Conservation (phyloP, 2,113 vertebrate species). For the Bucco capensis region DNA sequence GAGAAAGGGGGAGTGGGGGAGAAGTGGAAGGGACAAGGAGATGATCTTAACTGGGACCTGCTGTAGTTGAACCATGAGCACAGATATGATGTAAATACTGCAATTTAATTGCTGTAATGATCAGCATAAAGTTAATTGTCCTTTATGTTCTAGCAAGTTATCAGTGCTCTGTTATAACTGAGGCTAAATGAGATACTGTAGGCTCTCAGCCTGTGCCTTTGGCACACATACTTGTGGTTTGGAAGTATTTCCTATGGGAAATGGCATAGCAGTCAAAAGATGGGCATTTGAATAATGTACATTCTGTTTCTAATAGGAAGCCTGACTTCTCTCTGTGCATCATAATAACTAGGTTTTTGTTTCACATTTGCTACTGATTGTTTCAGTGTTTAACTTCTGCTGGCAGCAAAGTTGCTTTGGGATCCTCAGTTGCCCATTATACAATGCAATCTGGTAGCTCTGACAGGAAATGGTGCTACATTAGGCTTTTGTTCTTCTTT, state of each 20-base stretch:
- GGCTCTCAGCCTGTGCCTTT: slow-evolving; percentile 48
- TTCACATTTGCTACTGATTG: slow-evolving; percentile 1
- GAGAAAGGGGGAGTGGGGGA: background rate
- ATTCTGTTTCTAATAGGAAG: slow-evolving; percentile 30
- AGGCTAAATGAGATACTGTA: slow-evolving; percentile 53
- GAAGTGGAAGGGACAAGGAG: background rate
- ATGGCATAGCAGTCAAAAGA: background rate
- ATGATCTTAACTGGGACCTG: slow-evolving; percentile 27
- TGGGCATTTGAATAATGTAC: slow-evolving; percentile 26
- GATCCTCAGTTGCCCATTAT: background rate
- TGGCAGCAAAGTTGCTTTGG: background rate
- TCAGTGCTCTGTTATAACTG: background rate
- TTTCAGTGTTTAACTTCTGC: slow-evolving; percentile 11
- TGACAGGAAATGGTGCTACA: background rate
- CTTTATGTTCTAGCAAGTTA: slow-evolving; percentile 23
- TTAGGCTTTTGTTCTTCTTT: background rate
- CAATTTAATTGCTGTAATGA: slow-evolving; percentile 64
- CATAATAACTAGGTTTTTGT: background rate
- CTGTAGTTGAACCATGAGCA: background rate
- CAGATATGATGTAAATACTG: slow-evolving; percentile 13
- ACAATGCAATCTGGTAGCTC: background rate
- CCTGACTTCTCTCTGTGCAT: background rate
- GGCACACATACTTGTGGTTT: slow-evolving; percentile 25
- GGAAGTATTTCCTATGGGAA: slow-evolving; percentile 13
- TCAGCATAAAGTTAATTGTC: slow-evolving; percentile 44